Evolutionary conservation across 2,113 vertebrate species (phyloP), one percentile per base, ranked within the genome.

Genomic region (Stercorarius parasiticus): DNA sequence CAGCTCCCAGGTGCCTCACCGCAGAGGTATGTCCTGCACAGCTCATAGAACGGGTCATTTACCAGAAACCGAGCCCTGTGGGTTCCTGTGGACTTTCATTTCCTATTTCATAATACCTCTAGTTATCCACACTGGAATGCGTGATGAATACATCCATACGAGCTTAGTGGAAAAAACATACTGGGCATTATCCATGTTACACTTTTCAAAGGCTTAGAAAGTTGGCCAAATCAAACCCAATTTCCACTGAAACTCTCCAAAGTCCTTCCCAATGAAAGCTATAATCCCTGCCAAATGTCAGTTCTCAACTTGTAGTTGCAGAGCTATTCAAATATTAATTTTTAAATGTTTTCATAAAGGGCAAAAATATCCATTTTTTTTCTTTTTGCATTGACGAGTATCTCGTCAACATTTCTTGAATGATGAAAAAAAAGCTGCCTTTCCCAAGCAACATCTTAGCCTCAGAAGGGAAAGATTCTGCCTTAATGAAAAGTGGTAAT

Each of bases 191-290:
- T 92, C 61, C 83, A n/a, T 67, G 52, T 86, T 84, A 40, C 69
- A 45, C 36, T 91, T 92, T 95, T 89, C 69, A 91, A 93, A 94
- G 80, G 30, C 42, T 88, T 47, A 67, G 64, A 82, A 93, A 53
- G 61, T 21, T 91, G 80, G 72, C 73, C 94, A 89, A 86, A 95
- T 93, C 86, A 92, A 92, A 84, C 52, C 40, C 1, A 61, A 22
- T 94, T 96, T 94, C 90, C 80, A 95, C 71, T 90, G 65, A 82
- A 95, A 85, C 21, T 77, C 70, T 92, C 80, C 69, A 56, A 92
- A 90, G 50, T 66, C 45, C 47, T 83, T 86, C 88, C 64, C 69
- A 78, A 27, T 43, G 72, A 67, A 83, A 95, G 64, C 55, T 86
- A 6, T 55, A 82, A 67, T n/a, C n/a, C 10, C 40, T 79, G 20